Evolutionary conservation across 2,113 vertebrate genomes (phyloP).

Genomic region (Circaetus gallicus): DNA sequence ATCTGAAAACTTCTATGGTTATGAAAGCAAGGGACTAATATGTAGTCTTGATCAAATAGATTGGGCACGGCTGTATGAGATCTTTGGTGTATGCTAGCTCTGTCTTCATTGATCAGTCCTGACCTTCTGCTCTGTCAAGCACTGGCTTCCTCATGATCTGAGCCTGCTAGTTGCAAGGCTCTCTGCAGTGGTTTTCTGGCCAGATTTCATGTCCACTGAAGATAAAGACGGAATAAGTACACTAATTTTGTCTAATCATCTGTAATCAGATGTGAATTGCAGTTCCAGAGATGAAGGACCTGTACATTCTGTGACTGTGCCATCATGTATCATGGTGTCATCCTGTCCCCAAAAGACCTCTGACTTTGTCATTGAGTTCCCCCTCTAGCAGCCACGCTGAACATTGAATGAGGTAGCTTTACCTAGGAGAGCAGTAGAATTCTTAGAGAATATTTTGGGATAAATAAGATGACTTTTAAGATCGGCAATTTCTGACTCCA

Average conservation of each 20-base stretch:
- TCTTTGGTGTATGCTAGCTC: neutral
- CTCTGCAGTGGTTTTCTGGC: neutral
- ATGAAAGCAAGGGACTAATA: neutral
- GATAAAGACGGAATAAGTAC: neutral
- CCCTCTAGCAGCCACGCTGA: fast-evolving
- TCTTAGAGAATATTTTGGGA: neutral
- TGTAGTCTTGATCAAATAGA: neutral
- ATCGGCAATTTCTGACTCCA: neutral
- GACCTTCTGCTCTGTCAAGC: neutral
- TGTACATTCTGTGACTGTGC: neutral
- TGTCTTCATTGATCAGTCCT: neutral
- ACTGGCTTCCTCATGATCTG: neutral
- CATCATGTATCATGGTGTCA: neutral
- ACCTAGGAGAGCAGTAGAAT: neutral
- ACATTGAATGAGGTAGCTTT: neutral
- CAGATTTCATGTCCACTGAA: neutral
- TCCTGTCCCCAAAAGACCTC: neutral
- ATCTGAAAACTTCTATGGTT: neutral
- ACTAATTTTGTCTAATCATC: neutral
- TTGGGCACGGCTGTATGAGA: neutral
- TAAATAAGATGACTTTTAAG: neutral
- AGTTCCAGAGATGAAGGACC: neutral
- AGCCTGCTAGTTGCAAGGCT: neutral
- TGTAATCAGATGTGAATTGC: neutral
- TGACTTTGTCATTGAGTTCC: neutral